Conservation (phyloP, 2,797 vertebrate species). For the Megaceryle alcyon region DNA sequence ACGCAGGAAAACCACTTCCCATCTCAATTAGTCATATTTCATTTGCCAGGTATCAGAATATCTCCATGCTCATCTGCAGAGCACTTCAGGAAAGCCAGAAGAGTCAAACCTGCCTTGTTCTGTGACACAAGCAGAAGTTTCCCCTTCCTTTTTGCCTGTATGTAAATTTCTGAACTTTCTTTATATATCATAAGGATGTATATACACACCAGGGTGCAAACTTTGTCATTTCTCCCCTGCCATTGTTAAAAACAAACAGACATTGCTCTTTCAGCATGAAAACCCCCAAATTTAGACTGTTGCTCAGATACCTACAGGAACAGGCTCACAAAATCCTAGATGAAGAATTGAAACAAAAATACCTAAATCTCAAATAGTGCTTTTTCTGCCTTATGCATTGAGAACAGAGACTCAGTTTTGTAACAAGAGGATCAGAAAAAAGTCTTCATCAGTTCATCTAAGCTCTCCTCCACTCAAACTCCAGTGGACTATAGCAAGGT, state of each 20-base stretch:
- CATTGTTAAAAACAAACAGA: neutral
- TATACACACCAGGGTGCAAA: neutral
- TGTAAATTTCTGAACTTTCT: neutral
- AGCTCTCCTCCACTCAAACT: neutral
- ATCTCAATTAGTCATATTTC: neutral
- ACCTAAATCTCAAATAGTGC: neutral
- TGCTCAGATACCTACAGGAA: neutral
- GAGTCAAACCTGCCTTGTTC: neutral
- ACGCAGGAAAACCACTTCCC: constrained; percentile 2
- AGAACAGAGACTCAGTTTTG: neutral
- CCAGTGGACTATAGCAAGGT: neutral
- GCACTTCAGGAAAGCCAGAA: constrained; percentile 9
- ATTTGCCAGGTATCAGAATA: neutral
- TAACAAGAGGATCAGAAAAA: neutral
- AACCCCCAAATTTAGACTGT: neutral
- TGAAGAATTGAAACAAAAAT: neutral
- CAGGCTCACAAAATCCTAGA: neutral
- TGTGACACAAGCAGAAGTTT: neutral
- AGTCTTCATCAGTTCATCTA: neutral
- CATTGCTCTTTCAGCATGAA: neutral
- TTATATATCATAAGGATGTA: neutral
- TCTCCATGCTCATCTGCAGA: neutral
- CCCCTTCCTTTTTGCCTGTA: neutral
- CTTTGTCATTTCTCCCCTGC: neutral
- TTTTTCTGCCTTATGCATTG: neutral